phyloP scores from a whole-genome alignment of 1,140 invertebrate genomes.

The Drosophila willistoni region DNA sequence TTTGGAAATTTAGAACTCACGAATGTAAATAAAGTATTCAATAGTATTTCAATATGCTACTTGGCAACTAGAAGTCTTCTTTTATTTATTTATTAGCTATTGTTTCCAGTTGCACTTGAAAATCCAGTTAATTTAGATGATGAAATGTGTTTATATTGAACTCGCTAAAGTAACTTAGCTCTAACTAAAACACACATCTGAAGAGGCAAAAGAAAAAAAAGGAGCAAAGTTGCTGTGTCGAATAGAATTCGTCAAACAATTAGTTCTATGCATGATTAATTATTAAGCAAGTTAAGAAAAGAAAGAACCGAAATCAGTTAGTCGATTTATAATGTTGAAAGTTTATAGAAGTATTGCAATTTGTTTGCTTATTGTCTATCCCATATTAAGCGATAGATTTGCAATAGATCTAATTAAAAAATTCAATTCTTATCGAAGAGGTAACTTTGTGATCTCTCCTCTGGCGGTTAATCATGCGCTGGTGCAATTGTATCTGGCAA shows the following conservation, averaged over 20 bases:
- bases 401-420: neutral
- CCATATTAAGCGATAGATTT: conserved; percentile 2
- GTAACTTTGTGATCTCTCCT: conserved; percentile 4
- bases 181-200: too few species aligned
- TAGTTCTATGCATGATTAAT: neutral
- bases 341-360: neutral
- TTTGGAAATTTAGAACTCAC: too few species aligned
- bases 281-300: neutral
- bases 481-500: conserved; percentile 1
- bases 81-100: too few species aligned
- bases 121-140: too few species aligned
- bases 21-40: too few species aligned
- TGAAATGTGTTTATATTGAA: too few species aligned
- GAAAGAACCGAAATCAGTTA: neutral
- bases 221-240: neutral
- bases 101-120: too few species aligned
- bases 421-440: neutral
- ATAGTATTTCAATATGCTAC: too few species aligned
- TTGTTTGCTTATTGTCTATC: neutral
- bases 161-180: too few species aligned
- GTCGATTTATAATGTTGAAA: conserved; percentile 3
- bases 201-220: too few species aligned
- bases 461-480: neutral
- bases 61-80: too few species aligned
- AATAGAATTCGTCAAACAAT: neutral